Evolutionary conservation across 35 echinoderm and acorn worm species (phyloP), one percentile per base, ranked within the genome.

Genomic region (Anneissia japonica): DNA sequence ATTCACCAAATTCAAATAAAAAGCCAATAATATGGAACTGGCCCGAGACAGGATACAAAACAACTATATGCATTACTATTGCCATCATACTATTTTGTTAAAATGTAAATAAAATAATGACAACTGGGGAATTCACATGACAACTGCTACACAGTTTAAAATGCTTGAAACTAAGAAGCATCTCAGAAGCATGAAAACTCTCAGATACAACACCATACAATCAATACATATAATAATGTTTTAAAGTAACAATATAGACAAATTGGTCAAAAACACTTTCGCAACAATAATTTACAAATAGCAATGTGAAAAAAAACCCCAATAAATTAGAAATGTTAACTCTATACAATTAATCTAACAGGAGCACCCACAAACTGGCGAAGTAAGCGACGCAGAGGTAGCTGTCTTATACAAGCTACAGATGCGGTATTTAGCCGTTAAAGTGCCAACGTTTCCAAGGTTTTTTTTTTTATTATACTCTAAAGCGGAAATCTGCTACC

Each of bases 101-200:
- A 64, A 64, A 64, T 64, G 51, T 64, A 64, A 64, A 64, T 64
- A 64, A 64, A 64, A 64, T 64, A 64, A 64, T 64, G 51, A 64
- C 51, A 64, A 16, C 9, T 64, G 51, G 51, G 51, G 26, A 64
- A 64, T 64, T 23, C 10, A 64, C 51, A 64, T 64, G 26, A 64
- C 51, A 64, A 64, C 21, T 23, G 51, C 51, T 64, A 64, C 51
- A 64, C 21, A 26, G 51, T 64, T 64, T 64, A 64, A 64, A 64
- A 64, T 64, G 51, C 51, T 64, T 64, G 21, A 64, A 64, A 64
- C 51, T 64, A 64, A 64, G 51, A 64, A 64, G 51, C 51, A 9
- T 64, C 51, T 9, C 21, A 64, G 21, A n/a, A n/a, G 21, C 51
- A 43, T 43, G 14, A 14, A 43, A 43, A 43, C 40, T 14, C 4